These are phyloP conservation scores for Diorhabda sublineata DNA, from an alignment of 1,140 invertebrate genomes.

Conservation along the genomic window DNA sequence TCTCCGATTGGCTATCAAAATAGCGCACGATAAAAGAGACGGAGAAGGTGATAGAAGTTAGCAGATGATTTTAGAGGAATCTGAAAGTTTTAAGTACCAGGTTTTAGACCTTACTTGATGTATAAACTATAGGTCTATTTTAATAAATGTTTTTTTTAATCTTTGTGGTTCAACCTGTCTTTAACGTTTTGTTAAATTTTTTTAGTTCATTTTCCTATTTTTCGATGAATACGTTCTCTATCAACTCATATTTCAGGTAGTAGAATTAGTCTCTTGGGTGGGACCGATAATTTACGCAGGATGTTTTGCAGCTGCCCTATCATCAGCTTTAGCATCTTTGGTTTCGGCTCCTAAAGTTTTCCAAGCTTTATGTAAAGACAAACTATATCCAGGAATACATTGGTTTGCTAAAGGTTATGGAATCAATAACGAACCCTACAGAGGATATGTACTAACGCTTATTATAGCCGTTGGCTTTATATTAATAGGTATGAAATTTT, in stretches of 20 bases:
- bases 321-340: conserved; percentile 90
- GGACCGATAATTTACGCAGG: conserved; percentile 93
- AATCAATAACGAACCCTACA: conserved; percentile 84
- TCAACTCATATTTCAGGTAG: conserved; percentile 60
- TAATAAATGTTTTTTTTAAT: no score
- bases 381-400: conserved; percentile 87
- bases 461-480: conserved; percentile 84
- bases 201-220: no score
- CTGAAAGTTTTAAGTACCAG: no score
- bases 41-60: no score
- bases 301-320: conserved; percentile 94
- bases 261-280: conserved; percentile 84
- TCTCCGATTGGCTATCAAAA: no score
- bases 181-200: no score
- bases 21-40: no score
- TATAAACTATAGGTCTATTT: no score
- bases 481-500: conserved; percentile 67
- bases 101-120: no score
- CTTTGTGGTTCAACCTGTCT: no score
- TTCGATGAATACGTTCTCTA: no score
- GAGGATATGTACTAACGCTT: conserved; percentile 89
- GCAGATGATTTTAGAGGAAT: no score
- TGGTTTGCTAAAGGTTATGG: conserved; percentile 93
- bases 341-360: conserved; percentile 90
- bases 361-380: conserved; percentile 94